These are phyloP conservation scores for Phytoseiulus persimilis DNA, from an alignment of 2,888 invertebrate genomes.

Conservation along the genomic window DNA sequence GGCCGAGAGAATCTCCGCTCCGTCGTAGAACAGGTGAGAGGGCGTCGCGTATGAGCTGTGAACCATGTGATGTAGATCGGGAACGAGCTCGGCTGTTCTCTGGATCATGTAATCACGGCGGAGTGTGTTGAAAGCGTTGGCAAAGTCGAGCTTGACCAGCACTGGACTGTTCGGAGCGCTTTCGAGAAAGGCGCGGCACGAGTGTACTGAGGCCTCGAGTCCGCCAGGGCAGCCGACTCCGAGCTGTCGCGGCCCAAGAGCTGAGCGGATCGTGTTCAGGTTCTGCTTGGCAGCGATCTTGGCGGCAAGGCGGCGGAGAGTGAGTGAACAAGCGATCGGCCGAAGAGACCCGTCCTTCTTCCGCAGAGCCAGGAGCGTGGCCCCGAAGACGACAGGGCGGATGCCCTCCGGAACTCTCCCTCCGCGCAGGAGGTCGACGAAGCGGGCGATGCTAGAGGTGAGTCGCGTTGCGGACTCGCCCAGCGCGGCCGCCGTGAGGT, in stretches of 20 bases:
- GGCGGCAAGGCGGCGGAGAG: not conserved
- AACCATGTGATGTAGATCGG: too few relatives aligned
- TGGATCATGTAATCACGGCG: too few relatives aligned
- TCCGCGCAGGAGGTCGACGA: not conserved
- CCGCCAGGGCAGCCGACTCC: not conserved
- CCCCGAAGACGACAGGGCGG: not conserved
- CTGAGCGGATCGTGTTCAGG: not conserved
- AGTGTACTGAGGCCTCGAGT: not conserved
- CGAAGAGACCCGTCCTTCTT: not conserved
- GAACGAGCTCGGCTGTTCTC: too few relatives aligned
- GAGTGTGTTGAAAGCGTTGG: not conserved
- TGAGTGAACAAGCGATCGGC: not conserved
- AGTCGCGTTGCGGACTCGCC: not conserved
- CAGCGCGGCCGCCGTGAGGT: not conserved
- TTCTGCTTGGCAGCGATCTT: not conserved
- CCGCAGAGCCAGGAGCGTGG: not conserved
- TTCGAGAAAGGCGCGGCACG: not conserved
- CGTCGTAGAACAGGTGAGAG: too few relatives aligned
- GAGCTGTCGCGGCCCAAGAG: not conserved
- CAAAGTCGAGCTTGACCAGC: not conserved
- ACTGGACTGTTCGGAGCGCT: not conserved
- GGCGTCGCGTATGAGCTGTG: too few relatives aligned
- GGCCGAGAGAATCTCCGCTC: too few relatives aligned
- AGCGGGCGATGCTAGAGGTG: not conserved
- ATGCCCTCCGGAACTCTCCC: not conserved